Conservation (phyloP, 2,888 invertebrate genomes). For the Anoncus sp. region DNA sequence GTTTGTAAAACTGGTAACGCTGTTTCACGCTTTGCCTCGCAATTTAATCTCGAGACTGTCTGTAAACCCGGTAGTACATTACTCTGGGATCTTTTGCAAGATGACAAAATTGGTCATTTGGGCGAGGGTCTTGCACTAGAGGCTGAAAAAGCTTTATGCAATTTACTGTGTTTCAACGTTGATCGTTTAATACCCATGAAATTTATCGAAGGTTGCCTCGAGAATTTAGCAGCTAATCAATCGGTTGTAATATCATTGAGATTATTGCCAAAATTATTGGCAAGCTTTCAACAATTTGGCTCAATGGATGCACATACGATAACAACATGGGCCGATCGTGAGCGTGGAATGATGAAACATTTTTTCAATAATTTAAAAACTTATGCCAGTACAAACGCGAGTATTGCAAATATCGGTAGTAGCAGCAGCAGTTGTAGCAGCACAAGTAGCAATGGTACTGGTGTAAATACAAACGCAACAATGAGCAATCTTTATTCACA, state of each 20-base stretch:
- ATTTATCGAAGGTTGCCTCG: constrained; percentile 97
- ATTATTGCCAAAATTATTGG: constrained; percentile 94
- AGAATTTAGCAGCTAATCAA: constrained; percentile 94
- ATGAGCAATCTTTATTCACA: constrained; percentile 86
- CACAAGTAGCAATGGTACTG: constrained; percentile 4
- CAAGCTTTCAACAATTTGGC: constrained; percentile 95
- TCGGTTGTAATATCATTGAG: constrained; percentile 96
- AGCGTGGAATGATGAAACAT: constrained; percentile 96
- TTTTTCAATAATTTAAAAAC: constrained; percentile 95
- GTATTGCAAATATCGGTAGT: constrained; percentile 70
- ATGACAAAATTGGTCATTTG: constrained; percentile 93
- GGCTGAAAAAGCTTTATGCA: constrained; percentile 96
- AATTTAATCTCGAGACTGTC: constrained; percentile 89
- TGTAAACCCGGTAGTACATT: constrained; percentile 96
- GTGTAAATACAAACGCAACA: background rate
- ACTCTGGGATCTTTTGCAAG: constrained; percentile 97
- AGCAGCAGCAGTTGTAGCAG: constrained; percentile 71
- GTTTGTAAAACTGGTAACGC: constrained; percentile 97
- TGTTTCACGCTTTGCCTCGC: constrained; percentile 69
- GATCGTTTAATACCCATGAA: constrained; percentile 96
- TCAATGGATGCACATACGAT: constrained; percentile 93
- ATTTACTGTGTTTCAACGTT: constrained; percentile 94
- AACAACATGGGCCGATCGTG: constrained; percentile 96
- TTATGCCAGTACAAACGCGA: constrained; percentile 85
- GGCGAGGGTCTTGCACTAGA: constrained; percentile 97